Evolutionary conservation across 2,888 invertebrate species (phyloP).

Genomic region (Maniola hyperantus): DNA sequence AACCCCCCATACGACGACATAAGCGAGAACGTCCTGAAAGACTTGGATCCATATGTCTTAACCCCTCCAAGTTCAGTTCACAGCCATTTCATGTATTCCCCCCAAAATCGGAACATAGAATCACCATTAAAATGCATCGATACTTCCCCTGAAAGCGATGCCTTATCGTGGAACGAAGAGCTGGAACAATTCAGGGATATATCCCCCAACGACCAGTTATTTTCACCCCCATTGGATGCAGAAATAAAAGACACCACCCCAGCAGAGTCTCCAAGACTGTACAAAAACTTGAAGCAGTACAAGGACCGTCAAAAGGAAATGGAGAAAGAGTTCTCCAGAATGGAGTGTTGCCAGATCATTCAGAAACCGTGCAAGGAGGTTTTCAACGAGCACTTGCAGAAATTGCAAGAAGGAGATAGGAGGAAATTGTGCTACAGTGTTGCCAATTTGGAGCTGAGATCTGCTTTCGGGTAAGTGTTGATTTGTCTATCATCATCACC

Average conservation of each 20-base stretch:
- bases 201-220: neutral
- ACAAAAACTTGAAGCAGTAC: conserved; percentile 54
- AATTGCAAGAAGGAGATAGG: conserved; percentile 51
- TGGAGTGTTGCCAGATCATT: conserved; percentile 60
- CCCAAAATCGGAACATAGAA: neutral
- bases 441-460: conserved; percentile 58
- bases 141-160: neutral
- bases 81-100: neutral
- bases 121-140: neutral
- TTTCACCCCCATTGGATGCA: neutral
- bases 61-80: conserved; percentile 6
- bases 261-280: conserved; percentile 14
- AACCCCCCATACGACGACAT: neutral
- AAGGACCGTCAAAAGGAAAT: conserved; percentile 71
- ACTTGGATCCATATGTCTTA: neutral
- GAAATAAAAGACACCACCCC: neutral
- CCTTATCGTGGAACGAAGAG: conserved; percentile 1
- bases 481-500: neutral
- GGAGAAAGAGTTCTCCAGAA: conserved; percentile 56
- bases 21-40: neutral
- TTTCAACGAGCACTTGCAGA: conserved; percentile 56
- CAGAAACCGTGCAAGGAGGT: conserved; percentile 57
- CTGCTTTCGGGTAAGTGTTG: conserved; percentile 57
- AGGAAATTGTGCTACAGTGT: conserved; percentile 58
- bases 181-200: conserved; percentile 7